Evolutionary conservation across 2,797 vertebrate species (phyloP), one percentile per base, ranked within the genome.

Genomic region (Phrynocephalus forsythii): DNA sequence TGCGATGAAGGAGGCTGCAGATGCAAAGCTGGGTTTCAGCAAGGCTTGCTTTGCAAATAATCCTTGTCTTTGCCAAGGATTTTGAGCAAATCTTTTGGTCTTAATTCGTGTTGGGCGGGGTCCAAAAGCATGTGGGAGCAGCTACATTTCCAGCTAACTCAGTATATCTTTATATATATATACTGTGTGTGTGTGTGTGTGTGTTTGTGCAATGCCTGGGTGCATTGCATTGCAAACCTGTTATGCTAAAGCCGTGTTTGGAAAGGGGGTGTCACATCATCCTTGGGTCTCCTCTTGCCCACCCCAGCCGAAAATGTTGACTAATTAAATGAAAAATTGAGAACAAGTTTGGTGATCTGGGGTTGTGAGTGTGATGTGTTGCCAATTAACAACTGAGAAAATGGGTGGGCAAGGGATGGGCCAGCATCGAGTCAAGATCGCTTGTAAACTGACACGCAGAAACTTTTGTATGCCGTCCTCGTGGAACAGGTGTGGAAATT

Each of bases 191-290:
- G 13, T 52, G 11, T 56, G 52, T 56, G 13, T 56, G 13, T 63
- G 24, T 48, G 28, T 50, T 82, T 60, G 52, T n/a, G 30, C 48
- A 20, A 44, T 44, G 66, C 20, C n/a, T 33, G 33, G 48, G 76
- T 67, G 11, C 26, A 16, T 79, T 26, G 84, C 15, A 3, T 56
- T 26, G 77, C 22, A 22, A 86, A 86, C 84, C 50, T 79, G 77
- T 71, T 71, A 71, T 20, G 67, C 84, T 71, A 28, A 67, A 79
- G 79, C 48, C 71, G 67, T 79, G 66, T 38, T 71, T 86, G 66
- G 33, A 38, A 56, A 33, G 78, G 44, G 66, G 67, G 60, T 79
- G 76, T 44, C 75, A 68, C 67, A 28, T 67, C 16, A 28, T 67
- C 24, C 48, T 63, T 50, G 73, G 73, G 44, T 26, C 28, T 50